Evolutionary conservation across 2,113 vertebrate genomes (phyloP), one percentile per base, ranked within the genome.

Genomic region (Leptodactylus fuscus): DNA sequence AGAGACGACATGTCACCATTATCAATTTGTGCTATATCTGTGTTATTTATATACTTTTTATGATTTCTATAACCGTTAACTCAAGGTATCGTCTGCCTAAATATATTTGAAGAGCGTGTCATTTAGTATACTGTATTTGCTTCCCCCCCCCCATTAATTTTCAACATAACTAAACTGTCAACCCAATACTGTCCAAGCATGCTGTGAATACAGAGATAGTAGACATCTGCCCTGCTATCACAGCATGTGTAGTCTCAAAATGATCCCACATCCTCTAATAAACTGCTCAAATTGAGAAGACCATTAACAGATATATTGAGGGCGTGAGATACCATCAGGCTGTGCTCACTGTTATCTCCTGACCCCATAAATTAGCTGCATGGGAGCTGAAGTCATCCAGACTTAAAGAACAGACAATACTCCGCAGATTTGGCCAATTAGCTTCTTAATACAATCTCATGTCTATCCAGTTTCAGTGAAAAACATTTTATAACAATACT

Each of bases 201-300:
- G 62, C 62, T 67, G 32, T 5, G 62, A 36, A 67, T 36, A 29
- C 62, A 16, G 16, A 18, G 15, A 67, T 29, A 67, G 15, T 34
- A 10, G 29, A 67, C 16, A 67, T 67, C 20, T 67, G 62, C 32
- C 32, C 32, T 67, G 62, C 15, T 34, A 67, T 34, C 62, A 67
- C 62, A 67, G 62, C 32, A 67, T 34, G 62, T 20, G 13, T 9
- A 67, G 62, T 29, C 34, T 67, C 29, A 67, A 34, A 67, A 67
- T 62, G 15, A 65, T 15, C n/a, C 29, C 60, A 65, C 60, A 65
- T 67, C 32, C 62, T 67, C 29, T 67, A 67, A 67, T 67, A 34
- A 67, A 18, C 29, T 29, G 34, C 29, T 67, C 62, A 34, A 36
- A 67, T 34, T 67, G 62, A 20, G 62, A 67, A 67, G 62, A 67